Conservation (phyloP, 2,797 vertebrate genomes). For the Micrastur ruficollis region DNA sequence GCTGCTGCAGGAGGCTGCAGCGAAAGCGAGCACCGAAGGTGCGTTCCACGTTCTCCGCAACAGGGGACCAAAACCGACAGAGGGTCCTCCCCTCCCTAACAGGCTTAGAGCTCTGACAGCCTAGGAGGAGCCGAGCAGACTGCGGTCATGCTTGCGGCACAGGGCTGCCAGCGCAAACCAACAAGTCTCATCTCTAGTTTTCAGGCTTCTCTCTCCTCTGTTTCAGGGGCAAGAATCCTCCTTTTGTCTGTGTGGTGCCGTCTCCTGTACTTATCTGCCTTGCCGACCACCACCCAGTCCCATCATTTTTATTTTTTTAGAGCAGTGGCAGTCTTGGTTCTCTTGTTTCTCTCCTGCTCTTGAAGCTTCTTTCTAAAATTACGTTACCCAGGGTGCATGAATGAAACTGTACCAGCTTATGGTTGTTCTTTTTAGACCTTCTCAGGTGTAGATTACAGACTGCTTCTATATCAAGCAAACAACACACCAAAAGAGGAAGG, state of each 20-base stretch:
- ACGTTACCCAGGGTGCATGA: not conserved
- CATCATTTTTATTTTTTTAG: not conserved
- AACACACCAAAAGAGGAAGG: not conserved
- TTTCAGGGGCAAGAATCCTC: not conserved
- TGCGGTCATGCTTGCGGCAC: not conserved
- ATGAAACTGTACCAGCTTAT: not conserved
- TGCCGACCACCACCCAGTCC: not conserved
- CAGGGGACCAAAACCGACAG: not conserved
- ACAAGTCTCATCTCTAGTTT: not conserved
- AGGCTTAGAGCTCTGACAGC: not conserved
- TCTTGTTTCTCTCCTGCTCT: not conserved
- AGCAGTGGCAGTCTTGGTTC: not conserved
- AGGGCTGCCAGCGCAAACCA: not conserved
- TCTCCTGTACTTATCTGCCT: not conserved
- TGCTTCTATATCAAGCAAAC: not conserved
- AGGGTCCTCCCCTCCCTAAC: not conserved
- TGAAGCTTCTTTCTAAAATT: not conserved
- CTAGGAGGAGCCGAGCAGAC: fast-evolving
- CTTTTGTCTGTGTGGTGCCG: not conserved
- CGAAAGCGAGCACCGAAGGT: not conserved
- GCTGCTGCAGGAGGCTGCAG: not conserved
- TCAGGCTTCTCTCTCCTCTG: not conserved
- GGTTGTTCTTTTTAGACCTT: not conserved
- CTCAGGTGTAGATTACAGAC: not conserved
- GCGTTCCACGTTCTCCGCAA: not conserved